Evolutionary conservation across 2,113 vertebrate genomes (phyloP), one percentile per base, ranked within the genome.

Genomic region (Antennarius striatus): DNA sequence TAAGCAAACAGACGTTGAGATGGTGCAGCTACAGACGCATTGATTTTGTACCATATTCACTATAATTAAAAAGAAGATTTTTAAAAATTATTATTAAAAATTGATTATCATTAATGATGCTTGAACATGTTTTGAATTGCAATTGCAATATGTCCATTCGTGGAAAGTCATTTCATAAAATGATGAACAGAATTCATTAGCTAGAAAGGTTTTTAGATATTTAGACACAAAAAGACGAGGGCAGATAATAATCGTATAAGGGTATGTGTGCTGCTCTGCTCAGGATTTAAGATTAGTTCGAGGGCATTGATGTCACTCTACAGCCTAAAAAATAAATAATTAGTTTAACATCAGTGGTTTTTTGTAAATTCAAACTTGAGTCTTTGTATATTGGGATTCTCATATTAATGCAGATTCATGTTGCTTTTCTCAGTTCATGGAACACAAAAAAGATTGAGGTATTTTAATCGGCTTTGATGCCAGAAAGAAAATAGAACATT

Each of bases 401-500:
- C 10, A 61, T 70, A 52, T 50, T 15, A 60, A 39, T 63, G 49
- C 30, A 46, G 36, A 58, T 36, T 68, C 28, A 45, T 42, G 40
- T 55, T 36, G 16, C 14, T 28, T 52, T 64, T 64, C n/a, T n/a
- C n/a, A n/a, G n/a, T 71, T 54, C 16, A 22, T 36, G 64, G 52
- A 58, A 73, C 45, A 3, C 11, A 46, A 8, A 17, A 32, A 52
- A 67, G 39, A 73, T 73, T 54, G 56, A 75, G 15, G 39, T 76
- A 79, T 82, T 78, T 80, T 63, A 67, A 79, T 73, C 46, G 56
- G 61, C 67, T 77, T 79, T 80, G 64, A 82, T 71, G 58, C 73
- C 63, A 51, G 56, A 82, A 51, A 45, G 65, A 81, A 77, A 83
- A 71, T 36, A 63, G 42, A 66, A 53, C 42, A 58, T 68, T 63